Conservation (phyloP, 2,797 vertebrate species). For the Muscicapa comitata region DNA sequence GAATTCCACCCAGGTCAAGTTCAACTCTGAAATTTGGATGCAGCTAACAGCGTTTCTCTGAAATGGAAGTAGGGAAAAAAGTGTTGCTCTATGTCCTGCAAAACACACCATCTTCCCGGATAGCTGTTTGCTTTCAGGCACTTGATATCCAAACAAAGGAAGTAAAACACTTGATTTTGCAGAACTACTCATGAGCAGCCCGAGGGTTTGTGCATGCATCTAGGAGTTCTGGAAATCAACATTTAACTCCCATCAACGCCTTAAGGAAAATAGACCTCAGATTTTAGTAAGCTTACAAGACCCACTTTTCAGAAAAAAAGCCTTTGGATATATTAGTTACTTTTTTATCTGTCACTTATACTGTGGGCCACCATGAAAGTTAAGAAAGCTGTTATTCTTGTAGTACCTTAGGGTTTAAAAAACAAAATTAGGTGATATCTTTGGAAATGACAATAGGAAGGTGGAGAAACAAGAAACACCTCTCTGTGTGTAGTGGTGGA, state of each 20-base stretch:
- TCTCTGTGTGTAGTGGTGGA: fast-evolving
- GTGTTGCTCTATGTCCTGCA: background rate
- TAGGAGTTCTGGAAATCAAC: background rate
- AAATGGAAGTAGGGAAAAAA: background rate
- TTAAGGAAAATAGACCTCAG: background rate
- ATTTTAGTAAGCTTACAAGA: background rate
- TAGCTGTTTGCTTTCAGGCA: background rate
- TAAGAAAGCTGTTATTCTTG: background rate
- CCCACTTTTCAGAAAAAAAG: background rate
- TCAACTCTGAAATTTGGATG: background rate
- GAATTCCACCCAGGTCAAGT: background rate
- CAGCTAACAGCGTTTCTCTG: background rate
- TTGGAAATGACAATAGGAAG: background rate
- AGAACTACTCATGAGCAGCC: background rate
- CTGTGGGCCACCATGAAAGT: background rate
- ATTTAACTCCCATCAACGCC: background rate
- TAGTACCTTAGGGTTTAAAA: background rate
- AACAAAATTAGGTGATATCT: background rate
- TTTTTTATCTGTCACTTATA: background rate
- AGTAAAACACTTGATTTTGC: background rate
- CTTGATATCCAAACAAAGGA: background rate
- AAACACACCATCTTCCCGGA: background rate
- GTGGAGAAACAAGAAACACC: background rate
- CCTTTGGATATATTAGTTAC: background rate
- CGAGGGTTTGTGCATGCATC: background rate